phyloP scores from a whole-genome alignment of 2,888 invertebrate species.

The Pasiphila rectangulata region DNA sequence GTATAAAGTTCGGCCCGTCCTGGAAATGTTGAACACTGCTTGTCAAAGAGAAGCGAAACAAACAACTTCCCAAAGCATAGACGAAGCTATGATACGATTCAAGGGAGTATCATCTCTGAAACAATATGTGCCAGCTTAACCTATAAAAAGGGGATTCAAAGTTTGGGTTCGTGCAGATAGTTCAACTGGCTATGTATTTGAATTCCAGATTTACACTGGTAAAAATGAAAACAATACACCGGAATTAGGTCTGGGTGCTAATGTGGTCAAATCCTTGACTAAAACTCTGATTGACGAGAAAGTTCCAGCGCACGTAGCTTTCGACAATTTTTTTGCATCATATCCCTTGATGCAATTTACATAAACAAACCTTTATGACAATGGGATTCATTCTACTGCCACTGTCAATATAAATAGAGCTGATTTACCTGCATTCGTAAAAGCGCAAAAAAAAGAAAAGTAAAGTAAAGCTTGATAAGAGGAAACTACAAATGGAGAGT shows the following conservation, averaged over 20 bases:
- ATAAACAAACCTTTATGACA: slow-evolving; percentile 21
- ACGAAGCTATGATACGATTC: slow-evolving; percentile 35
- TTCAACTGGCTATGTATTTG: slow-evolving; percentile 28
- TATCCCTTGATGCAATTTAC: slow-evolving; percentile 19
- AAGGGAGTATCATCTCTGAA: slow-evolving; percentile 33
- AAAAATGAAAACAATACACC: slow-evolving; percentile 14
- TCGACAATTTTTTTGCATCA: slow-evolving; percentile 19
- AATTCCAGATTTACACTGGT: slow-evolving; percentile 13
- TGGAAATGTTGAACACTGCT: slow-evolving; percentile 20
- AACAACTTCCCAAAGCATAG: slow-evolving; percentile 29
- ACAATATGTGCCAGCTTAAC: slow-evolving; percentile 38
- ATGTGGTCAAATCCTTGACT: slow-evolving; percentile 19
- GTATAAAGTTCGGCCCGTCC: slow-evolving; percentile 27
- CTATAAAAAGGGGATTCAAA: slow-evolving; percentile 39
- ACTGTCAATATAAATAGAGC: slow-evolving; percentile 24
- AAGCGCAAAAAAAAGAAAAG: slow-evolving; percentile 11
- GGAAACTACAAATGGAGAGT: slow-evolving; percentile 23
- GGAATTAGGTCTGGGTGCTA: slow-evolving; percentile 19
- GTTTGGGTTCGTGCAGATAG: slow-evolving; percentile 31
- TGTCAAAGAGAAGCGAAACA: slow-evolving; percentile 28
- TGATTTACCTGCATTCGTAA: slow-evolving; percentile 26
- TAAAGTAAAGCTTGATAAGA: slow-evolving; percentile 18
- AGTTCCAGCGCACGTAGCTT: slow-evolving; percentile 23
- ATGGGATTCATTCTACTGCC: slow-evolving; percentile 23
- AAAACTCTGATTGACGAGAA: slow-evolving; percentile 16